Base-by-base conservation (phyloP, 2,797 vertebrate genomes). In the Sebastes nivosus region DNA sequence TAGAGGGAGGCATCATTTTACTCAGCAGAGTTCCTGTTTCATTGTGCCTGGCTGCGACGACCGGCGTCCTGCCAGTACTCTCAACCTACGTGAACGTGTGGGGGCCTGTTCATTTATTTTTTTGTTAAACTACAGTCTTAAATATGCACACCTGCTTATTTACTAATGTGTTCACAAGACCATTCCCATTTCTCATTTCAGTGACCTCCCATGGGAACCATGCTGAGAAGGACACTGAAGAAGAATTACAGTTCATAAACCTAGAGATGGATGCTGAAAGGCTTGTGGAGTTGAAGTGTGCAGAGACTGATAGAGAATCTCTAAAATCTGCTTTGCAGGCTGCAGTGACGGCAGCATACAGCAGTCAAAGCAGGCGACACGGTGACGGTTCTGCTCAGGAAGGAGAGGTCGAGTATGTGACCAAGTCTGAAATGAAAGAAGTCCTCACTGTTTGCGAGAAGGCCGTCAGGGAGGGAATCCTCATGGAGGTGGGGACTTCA, bases 341-440 rank as follows among this genome's bases (percentile, higher is more conserved):
- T 8, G 93, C 95, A 0, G 90, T 97, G 65, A 91, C 80, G 0
- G 77, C 94, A 20, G 94, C 95, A 3, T 96, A 88, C 69, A 90
- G 87, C 88, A 95, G 93, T 84, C 93, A 93, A 10, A 94, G 83
- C 79, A 88, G 88, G 84, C 72, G 81, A n/a, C 67, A 80, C 4
- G 7, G 67, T 14, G 94, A 94, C 3, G n/a, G 69, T 2, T 72
- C 90, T 16, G 84, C 88, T 71, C 93, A 92, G 52, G 95, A 95
- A 4, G 93, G 90, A 50, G 95, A 95, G 59, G 93, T 95, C 0
- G 95, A 97, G 75, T 96, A 96, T 25, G 96, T 97, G 82, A 96
- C 96, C 75, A 96, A 95, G 88, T 96, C 96, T 34, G 95, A 97
- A 77, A 96, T 97, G 95, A 96, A 96, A 16, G 96, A 97, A 83